These are phyloP conservation scores for Helarctos malayanus DNA, from an alignment of 2,797 vertebrate genomes.

Conservation along the genomic window DNA sequence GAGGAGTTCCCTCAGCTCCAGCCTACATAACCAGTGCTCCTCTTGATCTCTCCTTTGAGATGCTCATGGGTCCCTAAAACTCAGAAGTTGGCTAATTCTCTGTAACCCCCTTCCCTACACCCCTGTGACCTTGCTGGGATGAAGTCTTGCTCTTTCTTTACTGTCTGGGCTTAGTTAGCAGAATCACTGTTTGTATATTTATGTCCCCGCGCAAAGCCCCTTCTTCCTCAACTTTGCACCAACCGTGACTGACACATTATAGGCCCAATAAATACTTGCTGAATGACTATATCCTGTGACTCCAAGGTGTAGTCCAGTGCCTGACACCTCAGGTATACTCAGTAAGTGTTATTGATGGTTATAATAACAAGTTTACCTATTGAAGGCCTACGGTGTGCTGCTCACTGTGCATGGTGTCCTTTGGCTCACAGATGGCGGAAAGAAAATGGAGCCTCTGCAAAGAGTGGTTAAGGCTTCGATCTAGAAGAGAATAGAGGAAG, in stretches of 20 bases:
- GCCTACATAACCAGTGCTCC: background rate
- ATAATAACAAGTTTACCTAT: background rate
- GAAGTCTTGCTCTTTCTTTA: background rate
- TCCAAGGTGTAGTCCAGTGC: background rate
- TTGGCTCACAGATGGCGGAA: background rate
- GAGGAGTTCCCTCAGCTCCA: background rate
- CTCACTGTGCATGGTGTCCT: background rate
- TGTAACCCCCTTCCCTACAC: rapidly evolving
- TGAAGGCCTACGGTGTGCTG: background rate
- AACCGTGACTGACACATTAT: background rate
- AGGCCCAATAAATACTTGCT: background rate
- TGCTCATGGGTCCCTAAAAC: background rate
- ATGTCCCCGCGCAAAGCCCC: background rate
- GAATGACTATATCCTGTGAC: background rate
- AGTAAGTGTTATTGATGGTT: background rate
- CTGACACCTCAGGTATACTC: too few relatives aligned
- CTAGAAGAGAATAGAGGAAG: background rate
- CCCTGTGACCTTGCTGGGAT: background rate
- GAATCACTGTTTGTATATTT: background rate
- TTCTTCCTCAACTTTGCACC: background rate
- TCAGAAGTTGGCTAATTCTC: background rate
- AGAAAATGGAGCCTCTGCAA: background rate
- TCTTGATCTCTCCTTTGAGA: background rate
- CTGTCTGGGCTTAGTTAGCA: background rate
- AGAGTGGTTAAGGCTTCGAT: background rate